Conservation (phyloP, 2,797 vertebrate genomes). For the Falco concolor region DNA sequence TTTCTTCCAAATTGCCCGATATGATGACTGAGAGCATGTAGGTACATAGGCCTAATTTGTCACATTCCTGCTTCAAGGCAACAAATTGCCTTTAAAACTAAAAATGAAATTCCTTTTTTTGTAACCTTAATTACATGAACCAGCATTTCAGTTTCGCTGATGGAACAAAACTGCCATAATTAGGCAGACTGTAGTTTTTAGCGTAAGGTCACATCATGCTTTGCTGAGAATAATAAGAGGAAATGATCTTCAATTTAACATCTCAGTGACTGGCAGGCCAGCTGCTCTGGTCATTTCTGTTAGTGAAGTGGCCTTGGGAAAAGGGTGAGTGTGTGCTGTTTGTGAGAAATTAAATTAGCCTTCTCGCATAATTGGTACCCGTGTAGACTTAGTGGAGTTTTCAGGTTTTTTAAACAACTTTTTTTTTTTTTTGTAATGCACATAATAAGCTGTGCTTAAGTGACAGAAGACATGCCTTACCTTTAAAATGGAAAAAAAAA, state of each 20-base stretch:
- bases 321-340: not conserved
- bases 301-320: slow-evolving; percentile 32
- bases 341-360: slow-evolving; percentile 39
- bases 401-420: not conserved
- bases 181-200: slow-evolving; percentile 45
- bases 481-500: not conserved
- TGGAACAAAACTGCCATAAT: slow-evolving; percentile 58
- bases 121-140: slow-evolving; percentile 14
- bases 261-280: slow-evolving; percentile 31
- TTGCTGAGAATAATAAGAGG: slow-evolving; percentile 63
- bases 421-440: not conserved
- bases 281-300: slow-evolving; percentile 54
- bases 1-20: not conserved
- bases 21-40: not conserved
- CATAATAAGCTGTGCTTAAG: not conserved
- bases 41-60: not conserved
- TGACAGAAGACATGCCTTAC: not conserved
- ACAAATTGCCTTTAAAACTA: slow-evolving; percentile 35
- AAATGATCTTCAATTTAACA: slow-evolving; percentile 67
- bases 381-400: not conserved
- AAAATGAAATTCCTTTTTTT: slow-evolving; percentile 25
- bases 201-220: slow-evolving; percentile 47
- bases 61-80: not conserved
- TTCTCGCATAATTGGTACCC: not conserved
- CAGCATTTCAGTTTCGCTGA: slow-evolving; percentile 37